Base-by-base conservation (phyloP, 2,888 invertebrate species). In the Dugesia japonica region DNA sequence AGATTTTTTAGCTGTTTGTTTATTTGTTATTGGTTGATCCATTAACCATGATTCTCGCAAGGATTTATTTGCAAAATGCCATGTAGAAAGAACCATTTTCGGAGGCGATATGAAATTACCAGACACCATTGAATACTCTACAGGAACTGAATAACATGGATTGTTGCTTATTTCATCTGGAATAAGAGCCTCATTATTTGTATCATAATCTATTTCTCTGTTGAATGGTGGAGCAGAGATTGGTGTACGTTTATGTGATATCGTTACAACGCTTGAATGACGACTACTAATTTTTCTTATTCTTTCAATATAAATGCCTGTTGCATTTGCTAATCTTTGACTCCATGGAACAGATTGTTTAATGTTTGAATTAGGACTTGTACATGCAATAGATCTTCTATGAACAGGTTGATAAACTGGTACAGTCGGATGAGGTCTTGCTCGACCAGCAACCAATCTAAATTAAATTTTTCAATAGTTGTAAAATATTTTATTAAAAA, bases 231-330 rank as follows among this genome's bases (percentile, higher is more conserved):
- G 56, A n/a, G 56, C 56, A 56, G 56, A 56, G 7, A 23, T 7
- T 13, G 56, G 56, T 1, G 56, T 56, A 13, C 56, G 56, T 56
- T 56, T 56, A 56, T n/a, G 56, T 20, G 56, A 56, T 23, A 56
- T 23, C 23, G 56, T 56, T 1, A 56, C n/a, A 4, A 23, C 56
- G 17, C 56, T 56, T 56, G 56, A 56, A 56, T 23, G 56, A 23
- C 56, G 56, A 56, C 56, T 56, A 56, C 56, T 56, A 20, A 56
- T 56, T 56, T 56, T 56, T 56, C 56, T 56, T 56, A 56, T 56
- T 56, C 56, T 56, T 56, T 56, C 56, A n/a, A 56, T 56, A 56
- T 56, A 56, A 56, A 56, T 56, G n/a, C 56, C 56, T 4, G 56
- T 56, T 13, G 56, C 56, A n/a, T 56, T 56, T 7, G 56, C 56